Evolutionary conservation across 2,888 invertebrate genomes (phyloP), one percentile per base, ranked within the genome.

Genomic region (Molorchus minor): DNA sequence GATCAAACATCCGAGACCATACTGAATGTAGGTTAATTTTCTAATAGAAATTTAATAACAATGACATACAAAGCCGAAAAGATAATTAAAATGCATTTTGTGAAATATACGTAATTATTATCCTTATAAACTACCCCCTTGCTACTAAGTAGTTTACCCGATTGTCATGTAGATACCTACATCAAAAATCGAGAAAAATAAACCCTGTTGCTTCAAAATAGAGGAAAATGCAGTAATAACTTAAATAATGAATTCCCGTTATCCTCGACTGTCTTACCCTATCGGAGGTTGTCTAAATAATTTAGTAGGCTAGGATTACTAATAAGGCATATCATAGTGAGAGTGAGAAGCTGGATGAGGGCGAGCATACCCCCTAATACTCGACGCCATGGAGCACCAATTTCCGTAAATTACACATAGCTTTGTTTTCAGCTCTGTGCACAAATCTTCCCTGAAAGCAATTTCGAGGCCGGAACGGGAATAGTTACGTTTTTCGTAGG

Each of bases 341-440:
- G 59, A 40, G 56, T 62, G 68, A 64, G 68, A 61, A 60, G 62
- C 40, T 35, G 49, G 44, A 45, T 40, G 56, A 56, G 57, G 56
- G 61, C 43, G 53, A 55, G 38, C 33, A 38, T 44, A 33, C 56
- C 54, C 59, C 58, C 52, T 52, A 46, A 56, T 47, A 49, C 58
- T 53, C 70, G 70, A 63, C 70, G 72, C 70, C 71, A 68, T 72
- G 70, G 73, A 75, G 76, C 79, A 78, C 80, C 81, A 79, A 82
- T 82, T 82, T 81, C 78, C 82, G 78, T 81, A 82, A 82, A 82
- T 82, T 82, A 82, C 81, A 81, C 79, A 79, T 78, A 79, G 81
- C 82, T 82, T 83, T 83, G 82, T 83, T 83, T 82, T 77, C 77
- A 74, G 77, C 76, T 74, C 74, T 75, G 76, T 74, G 77, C 80